A percentile compares a stretch with the other conserved stretches of the same genome.
These are phyloP conservation scores for Andrena cerasifolii DNA, from an alignment of 1,140 invertebrate genomes.

Conservation along the genomic window DNA sequence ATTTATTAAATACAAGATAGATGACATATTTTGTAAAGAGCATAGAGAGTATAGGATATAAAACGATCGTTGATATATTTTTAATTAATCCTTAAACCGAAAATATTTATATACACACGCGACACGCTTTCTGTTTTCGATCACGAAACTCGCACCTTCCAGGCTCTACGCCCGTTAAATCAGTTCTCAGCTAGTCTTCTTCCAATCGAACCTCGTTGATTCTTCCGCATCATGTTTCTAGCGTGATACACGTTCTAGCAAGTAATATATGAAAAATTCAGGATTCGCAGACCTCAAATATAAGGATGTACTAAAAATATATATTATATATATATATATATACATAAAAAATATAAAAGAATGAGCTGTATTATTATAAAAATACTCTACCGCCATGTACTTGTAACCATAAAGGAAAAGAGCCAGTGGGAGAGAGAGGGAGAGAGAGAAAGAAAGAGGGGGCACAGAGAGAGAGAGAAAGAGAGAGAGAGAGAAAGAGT, in stretches of 20 bases:
- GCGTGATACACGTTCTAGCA: slow-evolving; percentile 61
- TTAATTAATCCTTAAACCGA: slow-evolving; percentile 19
- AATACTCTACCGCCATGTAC: slow-evolving; percentile 79
- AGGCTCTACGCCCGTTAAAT: not conserved
- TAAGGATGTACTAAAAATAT: slow-evolving; percentile 74
- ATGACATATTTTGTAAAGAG: slow-evolving; percentile 43
- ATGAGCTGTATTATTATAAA: slow-evolving; percentile 77
- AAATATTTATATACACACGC: slow-evolving; percentile 4
- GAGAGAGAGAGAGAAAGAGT: slow-evolving; percentile 62
- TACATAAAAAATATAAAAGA: slow-evolving; percentile 72
- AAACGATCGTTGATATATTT: slow-evolving; percentile 40
- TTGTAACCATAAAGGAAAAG: slow-evolving; percentile 73
- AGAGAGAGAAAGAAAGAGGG: too few species aligned
- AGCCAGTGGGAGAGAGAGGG: slow-evolving; percentile 42
- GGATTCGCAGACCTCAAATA: slow-evolving; percentile 80
- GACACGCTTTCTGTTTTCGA: not conserved
- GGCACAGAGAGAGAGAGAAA: too few species aligned
- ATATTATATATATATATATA: slow-evolving; percentile 72
- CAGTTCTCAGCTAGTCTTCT: slow-evolving; percentile 18
- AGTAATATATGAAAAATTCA: slow-evolving; percentile 77
- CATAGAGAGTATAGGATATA: slow-evolving; percentile 22
- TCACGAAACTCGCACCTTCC: not conserved
- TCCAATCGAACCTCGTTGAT: slow-evolving; percentile 29
- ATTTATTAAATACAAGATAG: slow-evolving; percentile 27
- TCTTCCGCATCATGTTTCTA: slow-evolving; percentile 58